phyloP scores from a whole-genome alignment of 2,113 vertebrate species.

The Microcebus tavaratra region DNA sequence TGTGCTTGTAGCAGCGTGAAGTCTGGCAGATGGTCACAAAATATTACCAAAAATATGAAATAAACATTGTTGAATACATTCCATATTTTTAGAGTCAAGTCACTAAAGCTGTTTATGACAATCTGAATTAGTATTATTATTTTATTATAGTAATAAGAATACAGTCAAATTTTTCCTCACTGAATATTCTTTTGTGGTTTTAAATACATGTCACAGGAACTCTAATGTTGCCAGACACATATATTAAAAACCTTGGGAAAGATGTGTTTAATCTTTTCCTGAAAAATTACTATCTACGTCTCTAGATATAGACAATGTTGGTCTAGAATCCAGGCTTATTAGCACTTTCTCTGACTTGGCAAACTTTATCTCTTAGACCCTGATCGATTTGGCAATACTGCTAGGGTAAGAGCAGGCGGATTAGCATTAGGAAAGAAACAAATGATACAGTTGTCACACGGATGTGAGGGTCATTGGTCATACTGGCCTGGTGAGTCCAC shows the following conservation, averaged over 20 bases:
- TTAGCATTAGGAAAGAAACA: background rate
- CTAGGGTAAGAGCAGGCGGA: background rate
- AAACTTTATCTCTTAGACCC: background rate
- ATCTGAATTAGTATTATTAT: background rate
- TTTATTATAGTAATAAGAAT: background rate
- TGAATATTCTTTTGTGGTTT: slow-evolving; percentile 4
- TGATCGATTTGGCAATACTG: background rate
- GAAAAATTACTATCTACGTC: background rate
- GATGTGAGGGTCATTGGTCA: background rate
- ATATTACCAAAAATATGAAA: slow-evolving; percentile 26
- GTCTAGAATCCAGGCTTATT: background rate
- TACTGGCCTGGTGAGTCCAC: too few species aligned
- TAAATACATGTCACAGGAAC: background rate
- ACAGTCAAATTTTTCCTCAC: background rate
- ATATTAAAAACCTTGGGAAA: background rate
- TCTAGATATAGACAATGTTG: background rate
- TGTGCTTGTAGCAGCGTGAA: slow-evolving; percentile 38
- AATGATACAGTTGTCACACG: background rate
- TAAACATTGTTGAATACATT: background rate
- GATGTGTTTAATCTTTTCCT: background rate
- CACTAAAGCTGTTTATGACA: background rate
- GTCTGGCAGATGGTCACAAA: background rate
- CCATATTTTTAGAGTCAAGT: slow-evolving; percentile 6
- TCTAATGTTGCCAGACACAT: background rate
- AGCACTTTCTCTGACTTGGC: background rate